These are phyloP conservation scores for Eudyptes chrysolophus DNA, from an alignment of 2,113 vertebrate genomes.

Conservation along the genomic window DNA sequence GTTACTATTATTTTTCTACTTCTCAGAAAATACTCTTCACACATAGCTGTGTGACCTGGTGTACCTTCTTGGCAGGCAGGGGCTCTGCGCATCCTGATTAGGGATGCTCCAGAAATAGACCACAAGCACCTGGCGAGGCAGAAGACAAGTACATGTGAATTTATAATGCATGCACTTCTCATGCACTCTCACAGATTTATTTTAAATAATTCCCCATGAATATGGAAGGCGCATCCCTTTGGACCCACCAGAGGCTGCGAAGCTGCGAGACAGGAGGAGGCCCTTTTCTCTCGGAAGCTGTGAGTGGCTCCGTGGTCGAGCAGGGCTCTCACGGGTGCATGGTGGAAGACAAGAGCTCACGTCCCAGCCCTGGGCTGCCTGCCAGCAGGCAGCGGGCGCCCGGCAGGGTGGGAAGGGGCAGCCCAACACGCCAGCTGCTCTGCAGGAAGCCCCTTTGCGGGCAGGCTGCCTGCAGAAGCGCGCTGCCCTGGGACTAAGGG, in stretches of 20 bases:
- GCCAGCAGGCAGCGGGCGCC: background rate
- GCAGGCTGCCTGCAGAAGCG: background rate
- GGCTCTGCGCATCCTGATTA: accelerated
- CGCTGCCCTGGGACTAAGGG: background rate
- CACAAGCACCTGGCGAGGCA: no score
- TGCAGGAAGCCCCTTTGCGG: background rate
- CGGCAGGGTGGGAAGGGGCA: background rate
- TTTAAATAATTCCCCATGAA: background rate
- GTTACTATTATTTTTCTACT: background rate
- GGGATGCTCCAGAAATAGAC: background rate
- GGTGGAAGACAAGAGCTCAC: background rate
- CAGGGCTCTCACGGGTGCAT: accelerated
- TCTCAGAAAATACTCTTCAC: background rate
- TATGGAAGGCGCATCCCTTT: background rate
- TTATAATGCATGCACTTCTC: background rate
- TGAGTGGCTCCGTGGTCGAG: accelerated
- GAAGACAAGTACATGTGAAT: background rate
- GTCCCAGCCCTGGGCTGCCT: background rate
- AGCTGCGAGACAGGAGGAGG: background rate
- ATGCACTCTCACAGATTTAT: background rate
- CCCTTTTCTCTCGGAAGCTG: background rate
- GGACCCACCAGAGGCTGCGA: background rate
- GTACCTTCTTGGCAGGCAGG: background rate
- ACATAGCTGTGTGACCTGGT: background rate
- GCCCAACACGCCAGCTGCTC: background rate